Evolutionary conservation across 2,797 vertebrate genomes (phyloP).

Genomic region (Neostethus bicornis): DNA sequence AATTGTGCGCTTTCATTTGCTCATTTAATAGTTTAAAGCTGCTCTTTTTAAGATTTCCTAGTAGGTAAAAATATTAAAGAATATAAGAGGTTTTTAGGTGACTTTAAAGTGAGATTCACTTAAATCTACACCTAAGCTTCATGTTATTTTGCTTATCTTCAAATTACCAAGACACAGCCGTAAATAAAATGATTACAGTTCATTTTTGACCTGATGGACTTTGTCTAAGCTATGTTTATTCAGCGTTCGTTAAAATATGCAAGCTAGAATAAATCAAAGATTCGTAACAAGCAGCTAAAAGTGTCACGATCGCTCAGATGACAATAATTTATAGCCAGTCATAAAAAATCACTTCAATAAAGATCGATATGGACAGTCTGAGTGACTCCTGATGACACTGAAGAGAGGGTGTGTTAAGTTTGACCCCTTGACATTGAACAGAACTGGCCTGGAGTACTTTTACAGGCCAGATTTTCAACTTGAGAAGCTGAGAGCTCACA

Average conservation of each 20-base stretch:
- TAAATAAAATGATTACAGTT: not conserved
- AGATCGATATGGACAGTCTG: not conserved
- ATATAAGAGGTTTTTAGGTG: not conserved
- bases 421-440: not conserved
- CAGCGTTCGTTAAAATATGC: not conserved
- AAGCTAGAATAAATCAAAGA: not conserved
- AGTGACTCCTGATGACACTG: not conserved
- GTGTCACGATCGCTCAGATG: not conserved
- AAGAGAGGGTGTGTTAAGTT: not conserved
- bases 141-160: not conserved
- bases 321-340: not conserved
- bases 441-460: not conserved
- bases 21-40: not conserved
- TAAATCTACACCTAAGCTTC: not conserved
- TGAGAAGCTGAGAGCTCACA: conserved; percentile 4
- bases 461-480: not conserved
- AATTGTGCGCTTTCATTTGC: no score
- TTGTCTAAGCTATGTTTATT: not conserved
- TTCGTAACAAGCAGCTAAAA: not conserved
- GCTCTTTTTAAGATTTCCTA: not conserved
- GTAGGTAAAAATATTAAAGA: not conserved
- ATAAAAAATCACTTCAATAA: not conserved
- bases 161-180: not conserved
- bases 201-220: not conserved
- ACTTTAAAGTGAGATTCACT: not conserved